Percentiles rank a stretch among this genome's conserved stretches.
phyloP scores from a whole-genome alignment of 1,140 invertebrate genomes.

The Octopus bimaculoides region DNA sequence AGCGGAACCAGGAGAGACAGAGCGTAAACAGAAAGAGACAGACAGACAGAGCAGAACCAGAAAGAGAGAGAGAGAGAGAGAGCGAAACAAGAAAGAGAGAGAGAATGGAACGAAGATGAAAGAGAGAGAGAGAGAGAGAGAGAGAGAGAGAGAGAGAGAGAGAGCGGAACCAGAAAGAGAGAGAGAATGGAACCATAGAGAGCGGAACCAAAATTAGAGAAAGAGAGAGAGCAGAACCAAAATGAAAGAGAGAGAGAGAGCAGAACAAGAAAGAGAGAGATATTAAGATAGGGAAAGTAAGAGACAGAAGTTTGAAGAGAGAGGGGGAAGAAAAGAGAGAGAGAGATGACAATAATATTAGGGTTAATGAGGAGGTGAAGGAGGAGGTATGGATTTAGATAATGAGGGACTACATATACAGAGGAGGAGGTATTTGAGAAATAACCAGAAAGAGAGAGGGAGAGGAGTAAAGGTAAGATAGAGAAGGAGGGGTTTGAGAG shows the following conservation, averaged over 20 bases:
- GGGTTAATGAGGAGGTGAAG: neutral
- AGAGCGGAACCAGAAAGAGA: neutral
- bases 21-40: neutral
- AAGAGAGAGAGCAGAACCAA: neutral
- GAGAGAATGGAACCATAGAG: neutral
- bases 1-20: neutral
- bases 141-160: neutral
- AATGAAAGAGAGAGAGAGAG: neutral
- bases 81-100: neutral
- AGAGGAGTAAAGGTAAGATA: neutral
- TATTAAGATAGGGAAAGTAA: neutral
- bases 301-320: neutral
- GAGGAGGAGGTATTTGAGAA: neutral
- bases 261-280: neutral
- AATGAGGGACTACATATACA: neutral
- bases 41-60: neutral
- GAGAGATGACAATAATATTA: neutral
- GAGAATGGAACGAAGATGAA: neutral
- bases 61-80: neutral
- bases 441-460: neutral
- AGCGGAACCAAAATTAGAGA: neutral
- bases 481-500: neutral
- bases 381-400: neutral
- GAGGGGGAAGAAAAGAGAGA: neutral
- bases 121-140: neutral